Evolutionary conservation across 2,113 vertebrate genomes (phyloP).

Genomic region (Pardalotus punctatus): DNA sequence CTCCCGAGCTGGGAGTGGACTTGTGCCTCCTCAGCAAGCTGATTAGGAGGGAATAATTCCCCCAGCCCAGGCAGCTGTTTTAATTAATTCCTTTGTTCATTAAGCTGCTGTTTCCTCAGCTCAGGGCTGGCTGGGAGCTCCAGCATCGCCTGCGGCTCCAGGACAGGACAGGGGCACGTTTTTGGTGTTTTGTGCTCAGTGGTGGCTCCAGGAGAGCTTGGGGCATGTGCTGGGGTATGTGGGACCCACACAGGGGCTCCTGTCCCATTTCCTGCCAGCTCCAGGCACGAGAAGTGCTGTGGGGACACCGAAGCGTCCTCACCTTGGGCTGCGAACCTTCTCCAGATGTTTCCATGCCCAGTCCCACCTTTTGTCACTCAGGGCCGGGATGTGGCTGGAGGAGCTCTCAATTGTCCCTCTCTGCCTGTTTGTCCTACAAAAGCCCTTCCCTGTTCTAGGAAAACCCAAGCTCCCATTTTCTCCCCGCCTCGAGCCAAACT

Average conservation of each 20-base stretch:
- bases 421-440: neutral
- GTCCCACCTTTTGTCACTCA: neutral
- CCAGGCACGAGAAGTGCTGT: neutral
- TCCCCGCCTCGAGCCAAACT: neutral
- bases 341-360: neutral
- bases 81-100: neutral
- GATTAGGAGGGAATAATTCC: neutral
- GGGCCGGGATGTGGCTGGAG: neutral
- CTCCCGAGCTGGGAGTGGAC: fast-evolving
- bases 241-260: neutral
- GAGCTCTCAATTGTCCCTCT: neutral
- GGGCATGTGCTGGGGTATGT: fast-evolving
- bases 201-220: neutral
- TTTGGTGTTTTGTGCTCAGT: neutral
- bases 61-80: neutral
- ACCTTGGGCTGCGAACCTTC: neutral
- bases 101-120: neutral
- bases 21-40: neutral
- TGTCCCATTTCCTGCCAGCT: neutral
- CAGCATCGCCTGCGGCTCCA: neutral
- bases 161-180: fast-evolving
- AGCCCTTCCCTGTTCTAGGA: neutral
- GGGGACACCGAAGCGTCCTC: neutral
- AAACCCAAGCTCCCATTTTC: neutral
- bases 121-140: neutral